phyloP scores from a whole-genome alignment of 1,140 invertebrate genomes.

The Hypsibius dujardini region DNA sequence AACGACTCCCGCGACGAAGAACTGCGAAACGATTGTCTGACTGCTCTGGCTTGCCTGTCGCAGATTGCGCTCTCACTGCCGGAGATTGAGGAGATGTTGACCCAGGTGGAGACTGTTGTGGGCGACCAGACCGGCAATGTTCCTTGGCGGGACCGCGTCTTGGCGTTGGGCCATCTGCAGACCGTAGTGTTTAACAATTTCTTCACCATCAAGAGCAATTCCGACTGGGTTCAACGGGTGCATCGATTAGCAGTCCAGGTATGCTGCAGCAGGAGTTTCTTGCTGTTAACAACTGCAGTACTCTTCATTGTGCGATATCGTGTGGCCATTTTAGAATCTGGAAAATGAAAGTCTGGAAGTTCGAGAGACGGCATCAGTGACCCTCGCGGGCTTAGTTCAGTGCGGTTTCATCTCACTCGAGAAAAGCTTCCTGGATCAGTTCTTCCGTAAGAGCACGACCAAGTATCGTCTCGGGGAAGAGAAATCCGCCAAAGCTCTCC shows the following conservation, averaged over 20 bases:
- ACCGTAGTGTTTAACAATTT: slow-evolving; percentile 32
- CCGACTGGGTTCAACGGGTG: neutral
- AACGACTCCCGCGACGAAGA: slow-evolving; percentile 31
- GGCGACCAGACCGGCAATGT: slow-evolving; percentile 26
- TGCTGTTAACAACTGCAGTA: too few relatives aligned
- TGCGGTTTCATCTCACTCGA: slow-evolving; percentile 50
- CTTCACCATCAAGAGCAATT: slow-evolving; percentile 23
- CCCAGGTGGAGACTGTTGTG: neutral
- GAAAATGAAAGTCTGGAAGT: slow-evolving; percentile 27
- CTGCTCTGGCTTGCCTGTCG: slow-evolving; percentile 28
- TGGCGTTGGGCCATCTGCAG: slow-evolving; percentile 30
- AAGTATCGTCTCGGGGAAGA: slow-evolving; percentile 26
- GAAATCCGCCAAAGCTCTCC: slow-evolving; percentile 25
- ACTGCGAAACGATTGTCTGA: slow-evolving; percentile 26
- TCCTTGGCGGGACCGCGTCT: slow-evolving; percentile 31
- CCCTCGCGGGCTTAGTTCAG: slow-evolving; percentile 67
- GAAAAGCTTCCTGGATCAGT: slow-evolving; percentile 31
- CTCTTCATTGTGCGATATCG: neutral
- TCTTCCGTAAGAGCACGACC: slow-evolving; percentile 31
- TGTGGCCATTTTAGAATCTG: neutral
- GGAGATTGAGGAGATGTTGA: slow-evolving; percentile 21
- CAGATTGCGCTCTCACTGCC: slow-evolving; percentile 26
- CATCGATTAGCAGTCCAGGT: neutral
- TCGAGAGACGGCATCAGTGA: slow-evolving; percentile 55
- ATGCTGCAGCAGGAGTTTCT: too few relatives aligned